phyloP scores from a whole-genome alignment of 2,113 vertebrate genomes.

The Malurus alboscapulatus region DNA sequence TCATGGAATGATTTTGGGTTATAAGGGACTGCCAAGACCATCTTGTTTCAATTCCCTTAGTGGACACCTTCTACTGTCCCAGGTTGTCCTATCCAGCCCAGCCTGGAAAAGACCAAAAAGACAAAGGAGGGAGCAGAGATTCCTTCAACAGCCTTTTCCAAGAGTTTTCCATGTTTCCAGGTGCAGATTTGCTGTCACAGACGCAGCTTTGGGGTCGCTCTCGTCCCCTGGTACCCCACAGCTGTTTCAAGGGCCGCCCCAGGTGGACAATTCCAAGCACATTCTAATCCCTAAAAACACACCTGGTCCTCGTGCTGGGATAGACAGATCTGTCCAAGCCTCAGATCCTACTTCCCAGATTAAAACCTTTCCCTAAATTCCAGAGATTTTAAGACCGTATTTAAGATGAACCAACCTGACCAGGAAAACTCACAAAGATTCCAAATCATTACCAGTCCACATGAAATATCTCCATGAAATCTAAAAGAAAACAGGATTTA shows the following conservation, averaged over 20 bases:
- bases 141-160: neutral
- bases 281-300: neutral
- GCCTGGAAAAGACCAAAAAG: neutral
- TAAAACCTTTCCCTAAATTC: neutral
- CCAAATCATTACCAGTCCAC: neutral
- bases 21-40: neutral
- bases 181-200: neutral
- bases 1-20: neutral
- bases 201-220: neutral
- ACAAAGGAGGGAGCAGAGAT: neutral
- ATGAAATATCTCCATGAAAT: neutral
- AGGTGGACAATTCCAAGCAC: neutral
- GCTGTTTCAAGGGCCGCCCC: neutral
- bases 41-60: neutral
- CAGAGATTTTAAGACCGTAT: rapidly evolving
- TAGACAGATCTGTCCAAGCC: neutral
- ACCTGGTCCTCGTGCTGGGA: neutral
- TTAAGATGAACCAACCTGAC: neutral
- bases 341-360: neutral
- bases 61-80: neutral
- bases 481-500: neutral
- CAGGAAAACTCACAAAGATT: neutral
- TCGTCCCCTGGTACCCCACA: neutral
- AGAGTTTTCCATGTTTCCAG: neutral
- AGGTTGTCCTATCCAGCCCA: neutral